A percentile compares a stretch with the other conserved stretches of the same genome.
phyloP scores from a whole-genome alignment of 1,140 invertebrate genomes.

The Dermatophagoides farinae region DNA sequence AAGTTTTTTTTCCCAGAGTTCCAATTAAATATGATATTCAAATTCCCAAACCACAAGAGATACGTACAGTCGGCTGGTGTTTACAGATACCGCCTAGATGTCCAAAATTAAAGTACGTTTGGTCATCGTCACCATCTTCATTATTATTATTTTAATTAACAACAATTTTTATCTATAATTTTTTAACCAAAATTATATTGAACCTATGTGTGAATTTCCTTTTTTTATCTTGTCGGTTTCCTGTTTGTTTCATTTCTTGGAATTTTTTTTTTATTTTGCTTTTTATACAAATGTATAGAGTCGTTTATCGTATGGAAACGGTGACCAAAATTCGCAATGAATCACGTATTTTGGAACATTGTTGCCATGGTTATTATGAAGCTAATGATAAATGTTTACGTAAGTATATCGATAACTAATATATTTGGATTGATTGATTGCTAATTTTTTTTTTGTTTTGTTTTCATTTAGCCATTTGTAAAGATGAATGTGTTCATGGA shows the following conservation, averaged over 20 bases:
- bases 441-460: background rate
- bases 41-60: slow-evolving; percentile 55
- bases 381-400: slow-evolving; percentile 27
- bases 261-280: background rate
- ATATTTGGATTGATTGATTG: background rate
- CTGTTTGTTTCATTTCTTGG: background rate
- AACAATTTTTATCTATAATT: background rate
- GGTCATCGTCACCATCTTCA: background rate
- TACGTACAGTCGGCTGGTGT: slow-evolving; percentile 56
- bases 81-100: slow-evolving; percentile 59
- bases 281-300: slow-evolving; percentile 14
- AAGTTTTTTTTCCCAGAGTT: slow-evolving; percentile 33
- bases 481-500: slow-evolving; percentile 55
- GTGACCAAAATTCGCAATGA: slow-evolving; percentile 38
- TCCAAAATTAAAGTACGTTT: slow-evolving; percentile 44
- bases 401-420: slow-evolving; percentile 16
- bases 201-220: background rate
- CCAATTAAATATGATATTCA: slow-evolving; percentile 39
- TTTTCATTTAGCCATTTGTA: slow-evolving; percentile 35
- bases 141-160: background rate
- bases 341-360: slow-evolving; percentile 44
- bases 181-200: background rate
- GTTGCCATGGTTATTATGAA: slow-evolving; percentile 55
- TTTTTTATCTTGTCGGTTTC: background rate
- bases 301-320: slow-evolving; percentile 27